Base-by-base conservation (phyloP, 2,113 vertebrate genomes). In the Xyliphius kryptos region DNA sequence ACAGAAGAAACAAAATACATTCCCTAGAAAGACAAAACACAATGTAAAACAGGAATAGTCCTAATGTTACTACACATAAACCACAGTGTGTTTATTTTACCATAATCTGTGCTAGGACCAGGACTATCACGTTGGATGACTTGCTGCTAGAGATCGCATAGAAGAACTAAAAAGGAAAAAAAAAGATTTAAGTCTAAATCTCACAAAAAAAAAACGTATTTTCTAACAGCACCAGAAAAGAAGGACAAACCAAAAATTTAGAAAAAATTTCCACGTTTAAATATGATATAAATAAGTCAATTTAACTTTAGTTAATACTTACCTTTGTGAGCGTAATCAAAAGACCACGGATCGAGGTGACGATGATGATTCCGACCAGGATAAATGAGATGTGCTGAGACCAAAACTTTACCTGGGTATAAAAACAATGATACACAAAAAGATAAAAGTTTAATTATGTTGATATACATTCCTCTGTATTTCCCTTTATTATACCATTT, bases 381-480 rank as follows among this genome's bases (percentile, higher is more conserved):
- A 99, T 98, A 82, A 99, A 99, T 67, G 95, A 97, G 74, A 97
- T 98, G 68, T 99, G 96, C 61, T 99, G 96, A 66, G 96, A 99
- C 95, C 95, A 99, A 84, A 99, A 97, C 82, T 97, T 99, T 1
- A 99, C 95, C 96, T 99, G 81, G 38, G 65, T 54, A 22, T 57
- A 79, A 36, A 38, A 75, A 11, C 57, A 11, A 26, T 63, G 10
- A 51, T 7, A 43, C 61, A n/a, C n/a, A n/a, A n/a, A n/a, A n/a
- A n/a, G n/a, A n/a, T n/a, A n/a, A n/a, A n/a, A n/a, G n/a, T n/a
- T n/a, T n/a, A n/a, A n/a, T n/a, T n/a, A n/a, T n/a, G n/a, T n/a
- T n/a, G n/a, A n/a, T n/a, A n/a, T n/a, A n/a, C n/a, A n/a, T n/a
- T n/a, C n/a, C n/a, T n/a, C n/a, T n/a, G n/a, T n/a, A n/a, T n/a